These are phyloP conservation scores for Caenorhabditis briggsae DNA, from an alignment of 1,140 invertebrate species.

Conservation along the genomic window DNA sequence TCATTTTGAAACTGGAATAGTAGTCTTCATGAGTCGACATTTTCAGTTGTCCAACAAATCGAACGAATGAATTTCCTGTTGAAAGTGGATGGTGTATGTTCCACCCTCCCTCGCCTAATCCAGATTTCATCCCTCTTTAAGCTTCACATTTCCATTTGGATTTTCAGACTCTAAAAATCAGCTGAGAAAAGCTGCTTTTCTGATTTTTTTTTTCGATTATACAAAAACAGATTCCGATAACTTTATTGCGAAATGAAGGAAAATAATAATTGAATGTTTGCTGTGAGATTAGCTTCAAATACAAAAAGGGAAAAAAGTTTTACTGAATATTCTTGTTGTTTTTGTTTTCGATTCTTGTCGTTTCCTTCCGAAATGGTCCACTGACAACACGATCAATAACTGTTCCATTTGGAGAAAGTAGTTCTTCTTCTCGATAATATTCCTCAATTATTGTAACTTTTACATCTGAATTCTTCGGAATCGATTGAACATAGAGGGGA, in stretches of 20 bases:
- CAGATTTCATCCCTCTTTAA: background rate
- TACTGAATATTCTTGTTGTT: background rate
- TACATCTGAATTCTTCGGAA: slow-evolving; percentile 14
- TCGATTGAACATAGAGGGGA: background rate
- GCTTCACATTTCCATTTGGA: background rate
- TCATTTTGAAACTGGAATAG: background rate
- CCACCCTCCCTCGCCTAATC: slow-evolving; percentile 30
- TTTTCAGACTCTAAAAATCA: slow-evolving; percentile 17
- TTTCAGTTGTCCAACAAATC: background rate
- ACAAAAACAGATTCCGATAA: too few species aligned
- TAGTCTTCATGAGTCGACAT: background rate
- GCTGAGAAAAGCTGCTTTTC: background rate
- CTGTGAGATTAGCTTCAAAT: background rate
- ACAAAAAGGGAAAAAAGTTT: background rate
- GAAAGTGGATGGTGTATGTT: background rate
- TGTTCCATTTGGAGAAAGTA: slow-evolving; percentile 9
- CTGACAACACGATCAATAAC: slow-evolving; percentile 27
- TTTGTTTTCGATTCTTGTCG: slow-evolving; percentile 24
- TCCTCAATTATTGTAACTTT: slow-evolving; percentile 49
- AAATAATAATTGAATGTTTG: background rate
- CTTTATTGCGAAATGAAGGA: background rate
- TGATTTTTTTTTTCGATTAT: background rate
- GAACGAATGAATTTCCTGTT: slow-evolving; percentile 4
- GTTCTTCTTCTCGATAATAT: slow-evolving; percentile 32
- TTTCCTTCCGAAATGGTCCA: slow-evolving; percentile 53